Base-by-base conservation (phyloP, 2,888 invertebrate species). In the Aleiodes alternator region DNA sequence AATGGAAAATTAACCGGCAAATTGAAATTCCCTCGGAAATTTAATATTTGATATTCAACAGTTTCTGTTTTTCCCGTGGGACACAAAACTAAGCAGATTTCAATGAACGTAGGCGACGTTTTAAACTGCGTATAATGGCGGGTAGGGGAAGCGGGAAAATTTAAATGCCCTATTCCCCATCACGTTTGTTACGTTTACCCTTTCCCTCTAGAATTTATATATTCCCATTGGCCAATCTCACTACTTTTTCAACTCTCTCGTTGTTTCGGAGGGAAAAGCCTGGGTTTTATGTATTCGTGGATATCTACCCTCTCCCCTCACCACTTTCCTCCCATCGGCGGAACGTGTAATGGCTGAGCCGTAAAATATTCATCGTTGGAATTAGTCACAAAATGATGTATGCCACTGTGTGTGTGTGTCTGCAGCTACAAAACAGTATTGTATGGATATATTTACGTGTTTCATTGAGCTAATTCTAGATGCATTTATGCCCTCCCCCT, bases 61-160 rank as follows among this genome's bases (percentile, higher is more conserved):
- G 23, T 14, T 34, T n/a, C 34, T 16, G 16, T 43, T 7, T 64
- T 16, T 43, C 61, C 61, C 38, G 9, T 14, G 61, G 43, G 61
- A 64, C 34, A 6, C 34, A 14, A 43, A 85, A 87, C 90, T 91
- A 91, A 91, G 91, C 91, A 91, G 90, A 91, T 91, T 91, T 91
- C 91, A 91, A 91, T 91, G 90, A 90, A 85, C 80, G 83, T 80
- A 83, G 81, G 11, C 83, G 84, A 83, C 80, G 83, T 55, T 80
- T 75, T 79, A 80, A 81, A 80, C 79, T 77, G 80, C 43, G 43
- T 81, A 78, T 79, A 77, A 80, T 81, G 79, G 78, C 80, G 80
- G 69, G 68, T 9, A 38, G 53, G 56, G 23, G 66, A 76, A 61
- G 79, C 72, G 80, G 78, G 82, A 73, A 59, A 83, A 82, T 84